Conservation (phyloP, 2,888 invertebrate species). For the Iselma pallidipennis region DNA sequence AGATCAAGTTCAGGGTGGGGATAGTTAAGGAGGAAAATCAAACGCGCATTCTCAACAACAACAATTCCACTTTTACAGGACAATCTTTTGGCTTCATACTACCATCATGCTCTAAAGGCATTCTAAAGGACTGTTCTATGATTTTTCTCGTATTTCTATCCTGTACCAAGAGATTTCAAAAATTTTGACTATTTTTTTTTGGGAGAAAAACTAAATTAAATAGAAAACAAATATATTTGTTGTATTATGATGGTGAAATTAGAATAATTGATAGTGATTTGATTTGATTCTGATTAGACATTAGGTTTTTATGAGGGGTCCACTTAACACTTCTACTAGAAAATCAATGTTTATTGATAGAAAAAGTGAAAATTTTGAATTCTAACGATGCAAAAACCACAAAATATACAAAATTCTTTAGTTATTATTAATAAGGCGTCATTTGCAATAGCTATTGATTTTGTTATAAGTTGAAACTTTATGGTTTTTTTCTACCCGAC, state of each 20-base stretch:
- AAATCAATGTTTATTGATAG: background rate
- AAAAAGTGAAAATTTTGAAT: background rate
- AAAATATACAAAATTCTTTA: too few species aligned
- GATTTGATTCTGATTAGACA: background rate
- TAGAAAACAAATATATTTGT: background rate
- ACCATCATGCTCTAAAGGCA: background rate
- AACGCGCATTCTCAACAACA: background rate
- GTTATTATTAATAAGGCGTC: too few species aligned
- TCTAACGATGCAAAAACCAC: too few species aligned
- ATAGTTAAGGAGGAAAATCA: background rate
- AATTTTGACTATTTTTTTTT: background rate
- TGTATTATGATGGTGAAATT: background rate
- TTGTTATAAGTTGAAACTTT: too few species aligned
- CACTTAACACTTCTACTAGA: background rate
- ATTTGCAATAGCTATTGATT: too few species aligned
- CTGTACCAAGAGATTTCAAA: background rate
- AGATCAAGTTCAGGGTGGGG: background rate
- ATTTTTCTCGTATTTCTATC: background rate
- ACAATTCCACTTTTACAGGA: background rate
- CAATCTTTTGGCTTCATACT: background rate
- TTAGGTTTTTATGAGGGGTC: background rate
- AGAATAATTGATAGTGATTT: background rate
- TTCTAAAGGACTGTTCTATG: background rate
- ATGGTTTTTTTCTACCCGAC: too few species aligned
- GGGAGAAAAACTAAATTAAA: background rate